phyloP scores from a whole-genome alignment of 2,888 invertebrate species.

The Mesorhabditis spiculigera region DNA sequence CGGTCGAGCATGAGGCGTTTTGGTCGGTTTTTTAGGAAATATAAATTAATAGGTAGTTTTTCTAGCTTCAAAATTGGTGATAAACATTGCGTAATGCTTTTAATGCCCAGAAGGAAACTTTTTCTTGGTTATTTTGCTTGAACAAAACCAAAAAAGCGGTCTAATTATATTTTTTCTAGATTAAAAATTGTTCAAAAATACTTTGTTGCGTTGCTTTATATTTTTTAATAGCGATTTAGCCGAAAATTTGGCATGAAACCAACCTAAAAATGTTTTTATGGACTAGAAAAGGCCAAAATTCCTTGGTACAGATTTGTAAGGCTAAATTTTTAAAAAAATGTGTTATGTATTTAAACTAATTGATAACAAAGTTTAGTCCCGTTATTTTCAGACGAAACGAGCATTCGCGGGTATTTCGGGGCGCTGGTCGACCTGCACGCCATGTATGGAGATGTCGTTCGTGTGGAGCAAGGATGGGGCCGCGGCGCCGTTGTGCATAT shows the following conservation, averaged over 20 bases:
- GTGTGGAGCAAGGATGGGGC: conserved; percentile 61
- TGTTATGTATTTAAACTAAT: neutral
- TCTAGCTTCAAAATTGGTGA: too few relatives aligned
- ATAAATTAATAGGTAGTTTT: too few relatives aligned
- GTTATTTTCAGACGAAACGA: neutral
- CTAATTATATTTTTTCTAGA: too few relatives aligned
- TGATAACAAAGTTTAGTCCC: too few relatives aligned
- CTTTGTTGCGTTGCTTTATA: neutral
- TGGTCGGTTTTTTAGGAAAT: too few relatives aligned
- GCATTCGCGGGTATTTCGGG: conserved; percentile 15
- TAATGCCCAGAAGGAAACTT: too few relatives aligned
- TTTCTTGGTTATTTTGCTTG: too few relatives aligned
- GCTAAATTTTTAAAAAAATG: neutral
- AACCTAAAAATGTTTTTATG: neutral
- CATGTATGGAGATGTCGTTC: conserved; percentile 64
- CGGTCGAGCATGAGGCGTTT: neutral
- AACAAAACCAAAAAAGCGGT: too few relatives aligned
- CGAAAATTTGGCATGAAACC: neutral
- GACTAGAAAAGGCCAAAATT: neutral
- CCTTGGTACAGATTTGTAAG: neutral
- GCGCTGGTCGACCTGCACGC: conserved; percentile 60
- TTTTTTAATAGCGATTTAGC: neutral
- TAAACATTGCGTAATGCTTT: too few relatives aligned
- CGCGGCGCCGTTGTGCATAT: conserved; percentile 60
- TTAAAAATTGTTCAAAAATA: neutral